These are phyloP conservation scores for Schizaphis graminum DNA, from an alignment of 2,888 invertebrate genomes.

Conservation along the genomic window DNA sequence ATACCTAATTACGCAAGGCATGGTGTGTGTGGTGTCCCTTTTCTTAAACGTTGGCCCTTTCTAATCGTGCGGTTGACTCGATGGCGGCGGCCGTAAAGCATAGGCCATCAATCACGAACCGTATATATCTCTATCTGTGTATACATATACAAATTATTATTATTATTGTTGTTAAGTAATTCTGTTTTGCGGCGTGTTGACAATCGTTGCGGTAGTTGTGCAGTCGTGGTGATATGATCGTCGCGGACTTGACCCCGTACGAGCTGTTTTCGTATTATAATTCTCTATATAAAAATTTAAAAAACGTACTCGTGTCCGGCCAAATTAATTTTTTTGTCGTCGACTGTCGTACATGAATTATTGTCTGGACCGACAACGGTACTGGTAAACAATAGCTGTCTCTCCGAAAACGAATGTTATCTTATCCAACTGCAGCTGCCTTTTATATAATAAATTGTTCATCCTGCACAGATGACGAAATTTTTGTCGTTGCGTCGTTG, in stretches of 20 bases:
- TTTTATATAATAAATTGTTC: neutral
- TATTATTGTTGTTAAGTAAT: neutral
- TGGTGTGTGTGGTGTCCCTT: slow-evolving; percentile 34
- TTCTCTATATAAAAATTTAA: neutral
- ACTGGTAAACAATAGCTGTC: neutral
- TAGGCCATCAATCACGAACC: slow-evolving; percentile 19
- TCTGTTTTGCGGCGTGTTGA: slow-evolving; percentile 8
- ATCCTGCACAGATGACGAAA: neutral
- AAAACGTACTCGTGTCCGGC: neutral
- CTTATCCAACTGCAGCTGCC: neutral
- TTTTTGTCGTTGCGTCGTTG: neutral
- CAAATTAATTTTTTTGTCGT: neutral
- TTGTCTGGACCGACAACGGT: neutral
- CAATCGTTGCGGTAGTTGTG: slow-evolving; percentile 20
- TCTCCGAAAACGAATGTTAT: neutral
- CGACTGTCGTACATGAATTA: neutral
- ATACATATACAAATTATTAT: neutral
- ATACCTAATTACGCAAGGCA: slow-evolving; percentile 8
- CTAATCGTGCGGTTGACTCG: slow-evolving; percentile 40
- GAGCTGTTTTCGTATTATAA: neutral
- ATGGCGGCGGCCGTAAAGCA: neutral
- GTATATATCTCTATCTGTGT: neutral
- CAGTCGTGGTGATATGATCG: neutral
- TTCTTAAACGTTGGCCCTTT: neutral
- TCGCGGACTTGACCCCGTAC: neutral